Base-by-base conservation (phyloP, 2,888 invertebrate species). In the Tricholauxania praeusta region DNA sequence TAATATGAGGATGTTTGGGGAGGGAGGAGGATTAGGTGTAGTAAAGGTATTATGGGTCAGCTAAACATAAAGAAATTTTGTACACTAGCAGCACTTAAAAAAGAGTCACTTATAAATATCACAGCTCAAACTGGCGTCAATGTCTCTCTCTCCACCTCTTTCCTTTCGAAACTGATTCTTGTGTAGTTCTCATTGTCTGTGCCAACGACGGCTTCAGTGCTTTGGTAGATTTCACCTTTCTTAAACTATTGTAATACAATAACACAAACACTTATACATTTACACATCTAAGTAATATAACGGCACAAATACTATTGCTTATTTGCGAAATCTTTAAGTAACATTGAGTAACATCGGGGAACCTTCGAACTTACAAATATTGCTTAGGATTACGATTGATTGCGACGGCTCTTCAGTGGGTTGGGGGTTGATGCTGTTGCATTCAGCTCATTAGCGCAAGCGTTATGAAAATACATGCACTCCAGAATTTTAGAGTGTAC, bases 91-190 rank as follows among this genome's bases (percentile, higher is more conserved):
- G 72, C 77, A 76, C 72, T 77, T 76, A 75, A 73, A 77, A 74
- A 77, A 75, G 71, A 75, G 75, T 75, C 74, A 73, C 75, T 76
- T 75, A 76, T 75, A 79, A 76, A 78, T 79, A 79, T 79, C 79
- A 79, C 79, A 78, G 79, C 76, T 77, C 74, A 75, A 76, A 77
- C 77, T 77, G 78, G 76, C 77, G 75, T 76, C 72, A 72, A 75
- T 72, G 75, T 77, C 75, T 74, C 72, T 69, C 69, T 65, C 68
- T 77, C 74, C 71, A 8, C 17, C 19, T 63, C 47, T 63, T 17
- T 17, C 39, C 47, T 19, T 47, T 15, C 47, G 12, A 47, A 39
- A 39, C 22, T n/a, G 60, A 60, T 28, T 22, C 59, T 59, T 60
- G 4, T 28, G 10, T 22, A 32, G 28, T 60, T 60, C 17, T 57